Base-by-base conservation (phyloP, 2,113 vertebrate species). In the Etheostoma spectabile region DNA sequence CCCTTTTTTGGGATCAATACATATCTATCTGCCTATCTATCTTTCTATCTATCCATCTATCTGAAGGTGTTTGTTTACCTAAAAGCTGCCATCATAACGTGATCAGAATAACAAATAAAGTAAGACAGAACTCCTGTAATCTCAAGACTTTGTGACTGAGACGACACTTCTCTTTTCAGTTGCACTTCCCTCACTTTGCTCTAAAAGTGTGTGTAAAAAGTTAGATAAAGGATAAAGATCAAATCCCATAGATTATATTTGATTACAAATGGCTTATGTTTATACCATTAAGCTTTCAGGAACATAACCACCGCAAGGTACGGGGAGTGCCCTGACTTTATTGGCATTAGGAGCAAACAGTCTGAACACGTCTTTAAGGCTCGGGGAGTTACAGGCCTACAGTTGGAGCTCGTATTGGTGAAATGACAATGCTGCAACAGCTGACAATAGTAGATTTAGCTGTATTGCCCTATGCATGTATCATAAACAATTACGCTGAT, bases 311-410 rank as follows among this genome's bases (percentile, higher is more conserved):
- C 80, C 22, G 30, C 14, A 13, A 52, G 6, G 48, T n/a, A 21
- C 13, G 14, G 19, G 12, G 38, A 64, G 11, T 21, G 60, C 61
- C 21, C 16, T 3, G 61, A 24, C 57, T 77, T 52, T 33, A 48
- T 8, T 16, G 60, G 70, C 63, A 61, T 51, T 52, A 61, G 13
- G 13, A 80, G 30, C 49, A 62, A 64, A 56, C 62, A 72, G 70
- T 76, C 48, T 74, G 42, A 77, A 84, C 74, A 35, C 38, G 77
- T 62, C 52, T 62, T 46, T 2, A 48, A 74, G 70, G 68, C 61
- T 51, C 1, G 69, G 16, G 16, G 24, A 42, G 22, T 61, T 18
- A 60, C 1, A 46, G 13, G 8, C 30, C 48, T 35, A 8, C 8
- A 62, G 62, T 46, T 63, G 56, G 45, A 74, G 68, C 52, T 67